Evolutionary conservation across 1,140 invertebrate species (phyloP).

Genomic region (Calycopis cecrops): DNA sequence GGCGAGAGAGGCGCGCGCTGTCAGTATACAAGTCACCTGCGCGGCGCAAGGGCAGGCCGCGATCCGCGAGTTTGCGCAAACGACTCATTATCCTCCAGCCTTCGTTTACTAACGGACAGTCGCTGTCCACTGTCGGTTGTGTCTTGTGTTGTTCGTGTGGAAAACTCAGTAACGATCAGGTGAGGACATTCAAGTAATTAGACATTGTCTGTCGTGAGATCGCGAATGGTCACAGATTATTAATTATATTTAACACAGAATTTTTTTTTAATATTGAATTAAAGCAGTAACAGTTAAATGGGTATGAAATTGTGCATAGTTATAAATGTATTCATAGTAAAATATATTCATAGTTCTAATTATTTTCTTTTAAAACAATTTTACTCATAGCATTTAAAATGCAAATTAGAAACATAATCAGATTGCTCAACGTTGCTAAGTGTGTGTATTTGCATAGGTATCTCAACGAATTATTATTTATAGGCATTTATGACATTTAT

Average conservation of each 20-base stretch:
- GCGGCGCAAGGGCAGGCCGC: constrained; percentile 41
- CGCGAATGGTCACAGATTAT: constrained; percentile 8
- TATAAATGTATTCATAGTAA: too few species aligned
- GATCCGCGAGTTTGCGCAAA: constrained; percentile 32
- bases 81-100: constrained; percentile 37
- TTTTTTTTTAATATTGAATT: too few species aligned
- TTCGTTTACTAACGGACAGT: constrained; percentile 35
- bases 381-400: too few species aligned
- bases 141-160: constrained; percentile 43
- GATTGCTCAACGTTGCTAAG: too few species aligned
- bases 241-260: too few species aligned
- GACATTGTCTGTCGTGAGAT: constrained; percentile 45
- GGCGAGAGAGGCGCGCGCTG: constrained; percentile 44
- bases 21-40: constrained; percentile 56
- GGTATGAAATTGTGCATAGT: neutral
- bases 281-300: too few species aligned
- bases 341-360: neutral
- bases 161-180: constrained; percentile 42
- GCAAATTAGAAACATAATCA: too few species aligned
- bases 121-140: constrained; percentile 42
- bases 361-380: neutral
- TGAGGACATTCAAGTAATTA: constrained; percentile 46
- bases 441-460: too few species aligned
- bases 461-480: too few species aligned
- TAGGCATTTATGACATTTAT: too few species aligned